Base-by-base conservation (phyloP, 2,888 invertebrate genomes). In the Nymphalis c-album region DNA sequence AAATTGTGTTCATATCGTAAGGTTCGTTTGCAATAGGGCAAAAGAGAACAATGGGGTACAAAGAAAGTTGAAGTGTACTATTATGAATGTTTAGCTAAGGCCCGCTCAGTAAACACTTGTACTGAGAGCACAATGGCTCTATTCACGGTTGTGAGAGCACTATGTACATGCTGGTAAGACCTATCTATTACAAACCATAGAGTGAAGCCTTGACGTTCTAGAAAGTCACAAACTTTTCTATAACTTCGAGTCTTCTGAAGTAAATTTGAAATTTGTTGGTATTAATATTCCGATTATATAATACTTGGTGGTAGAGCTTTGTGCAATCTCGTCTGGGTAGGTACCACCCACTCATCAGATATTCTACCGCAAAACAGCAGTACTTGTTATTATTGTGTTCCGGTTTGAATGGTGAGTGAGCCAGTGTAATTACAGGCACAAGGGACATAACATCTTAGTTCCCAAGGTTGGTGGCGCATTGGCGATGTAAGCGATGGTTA, bases 1-100 rank as follows among this genome's bases (percentile, higher is more conserved):
- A 62, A 61, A 64, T 59, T 48, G 53, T 65, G 60, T 63, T 60
- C 59, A 64, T 57, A 72, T 66, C 67, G 57, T 60, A 64, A 66
- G 60, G 57, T 63, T 48, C 64, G 68, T 68, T 59, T 55, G 65
- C 70, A 71, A 70, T 72, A 63, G 64, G 70, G 63, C 68, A 67
- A 68, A 70, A 60, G 75, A 71, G 73, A 72, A 77, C 79, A 80
- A 77, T 80, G 80, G 76, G 64, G 76, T 73, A 73, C 77, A 80
- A 81, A 80, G 81, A 80, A 81, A 79, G 76, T 77, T 82, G 77
- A 79, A 85, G 84, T 71, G 70, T 64, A 72, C 78, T 75, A 75
- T 81, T 85, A 83, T 72, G 72, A 72, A 72, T 78, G 77, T 77
- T 78, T 77, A 71, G 65, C 68, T 71, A 74, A 74, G 77, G 72